Evolutionary conservation across 2,797 vertebrate species (phyloP), one percentile per base, ranked within the genome.

Genomic region (Tapirus indicus): DNA sequence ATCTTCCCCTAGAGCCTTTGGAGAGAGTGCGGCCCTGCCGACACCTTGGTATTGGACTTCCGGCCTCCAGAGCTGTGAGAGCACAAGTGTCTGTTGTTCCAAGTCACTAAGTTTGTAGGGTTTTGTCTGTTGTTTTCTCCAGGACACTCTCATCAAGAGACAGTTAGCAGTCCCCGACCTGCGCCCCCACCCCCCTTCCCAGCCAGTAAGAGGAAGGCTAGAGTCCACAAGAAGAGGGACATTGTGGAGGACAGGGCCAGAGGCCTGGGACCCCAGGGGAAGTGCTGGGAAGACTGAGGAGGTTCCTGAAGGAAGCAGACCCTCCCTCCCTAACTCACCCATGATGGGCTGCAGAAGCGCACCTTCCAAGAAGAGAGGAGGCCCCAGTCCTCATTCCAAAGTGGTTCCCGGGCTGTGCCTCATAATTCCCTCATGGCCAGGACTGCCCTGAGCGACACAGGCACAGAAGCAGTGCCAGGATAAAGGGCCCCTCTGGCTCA

Each of bases 1-100:
- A 2, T 8, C 32, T 4, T 23, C 0, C 2, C 56, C 1, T 0
- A 17, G 21, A 17, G n/a, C 71, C 32, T 10, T 47, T 5, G 0
- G 14, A 5, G 17, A 25, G 17, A 56, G 23, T 13, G 0, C 0
- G 1, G 21, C 1, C 35, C 32, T 14, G 0, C 0, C 9, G 2
- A 23, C 1, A 6, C 35, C 4, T 10, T 8, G 35, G 18, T 25
- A 29, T 10, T 29, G 25, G 21, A 41, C 17, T 13, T 25, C 20
- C 21, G 35, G 25, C 27, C 44, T 41, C 56, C 27, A 49, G 49
- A 11, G 20, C 32, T 56, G 44, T 2, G 18, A 52, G 44, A 21
- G 6, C 3, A 29, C 20, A 29, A 2, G 9, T 0, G 1, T 56
- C 14, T 13, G 4, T 1, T 7, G 21, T 0, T 62, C 16, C 23